These are phyloP conservation scores for Anguilla rostrata DNA, from an alignment of 2,113 vertebrate genomes.

Conservation along the genomic window DNA sequence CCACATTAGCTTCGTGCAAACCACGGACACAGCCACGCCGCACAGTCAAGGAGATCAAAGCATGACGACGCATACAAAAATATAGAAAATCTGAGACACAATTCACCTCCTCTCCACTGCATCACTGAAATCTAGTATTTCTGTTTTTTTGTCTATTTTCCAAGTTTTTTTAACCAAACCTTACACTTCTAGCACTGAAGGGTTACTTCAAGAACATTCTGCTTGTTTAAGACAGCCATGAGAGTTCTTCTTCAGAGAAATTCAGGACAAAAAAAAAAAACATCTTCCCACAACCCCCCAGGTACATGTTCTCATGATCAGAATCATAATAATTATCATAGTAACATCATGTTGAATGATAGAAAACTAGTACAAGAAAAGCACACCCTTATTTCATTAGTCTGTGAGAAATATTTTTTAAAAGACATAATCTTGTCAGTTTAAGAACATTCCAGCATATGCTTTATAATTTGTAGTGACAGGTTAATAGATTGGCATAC, in stretches of 20 bases:
- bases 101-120: slow-evolving; percentile 49
- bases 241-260: slow-evolving; percentile 43
- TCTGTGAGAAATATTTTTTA: slow-evolving; percentile 52
- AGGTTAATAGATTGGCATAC: slow-evolving; percentile 66
- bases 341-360: slow-evolving; percentile 60
- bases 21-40: slow-evolving; percentile 67
- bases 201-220: slow-evolving; percentile 52
- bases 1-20: slow-evolving; percentile 74
- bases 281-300: slow-evolving; percentile 22
- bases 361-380: slow-evolving; percentile 73
- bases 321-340: slow-evolving; percentile 43
- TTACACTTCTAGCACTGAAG: slow-evolving; percentile 32
- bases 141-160: slow-evolving; percentile 31
- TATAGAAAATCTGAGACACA: slow-evolving; percentile 68
- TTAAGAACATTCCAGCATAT: slow-evolving; percentile 72
- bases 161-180: slow-evolving; percentile 35
- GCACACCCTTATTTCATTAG: slow-evolving; percentile 63
- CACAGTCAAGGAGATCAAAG: slow-evolving; percentile 67
- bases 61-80: slow-evolving; percentile 74
- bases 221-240: slow-evolving; percentile 42
- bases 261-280: slow-evolving; percentile 41
- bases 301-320: slow-evolving; percentile 42
- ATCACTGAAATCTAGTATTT: slow-evolving; percentile 49
- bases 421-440: slow-evolving; percentile 69
- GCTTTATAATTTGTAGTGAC: slow-evolving; percentile 68